Evolutionary conservation across 1,140 invertebrate species (phyloP), one percentile per base, ranked within the genome.

Genomic region (Pollicipes pollicipes): DNA sequence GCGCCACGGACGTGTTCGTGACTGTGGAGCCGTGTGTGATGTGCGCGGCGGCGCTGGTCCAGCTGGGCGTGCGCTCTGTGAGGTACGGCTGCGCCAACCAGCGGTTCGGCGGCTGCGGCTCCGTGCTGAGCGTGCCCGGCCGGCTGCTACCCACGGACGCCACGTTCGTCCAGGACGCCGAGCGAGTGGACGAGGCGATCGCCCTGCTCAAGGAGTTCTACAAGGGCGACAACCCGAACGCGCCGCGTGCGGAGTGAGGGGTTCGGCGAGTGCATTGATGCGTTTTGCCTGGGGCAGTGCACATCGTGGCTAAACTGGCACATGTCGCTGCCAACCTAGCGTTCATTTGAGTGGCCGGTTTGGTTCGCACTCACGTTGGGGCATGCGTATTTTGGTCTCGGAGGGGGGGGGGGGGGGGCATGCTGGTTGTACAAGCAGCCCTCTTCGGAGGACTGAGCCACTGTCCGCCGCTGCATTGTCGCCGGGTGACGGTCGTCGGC

Each of bases 1-100:
- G 31, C 32, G 27, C 29, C 3, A 66, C 73, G 28, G 45, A 30
- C 2, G 85, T 95, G 76, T 86, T 85, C 76, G 95, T 98, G 3
- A 98, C 93, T 3, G 93, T 98, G 2, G 97, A 99, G 80, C 97
- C 97, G 0, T 99, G 97, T 81, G 93, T 98, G 69, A 99, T 99
- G 96, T 99, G 97, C 83, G 90, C 93, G 26, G 87, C 89, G 28
- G 93, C 93, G 30, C 80, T 99, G 17, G 85, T 89, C 77, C 84
- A 89, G 74, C 78, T 96, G 32, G 81, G 84, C 72, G 82, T 97
- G 27, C 83, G 83, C 70, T 83, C 85, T 77, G 88, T 99, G 71
- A 81, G 93, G 68, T 99, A 90, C 83, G 96, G 96, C 24, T 98
- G 95, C 82, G 82, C 83, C 45, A 99, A 99, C 82, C 93, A 97